Evolutionary conservation across 1,140 invertebrate species (phyloP), one percentile per base, ranked within the genome.

Genomic region (Drosophila bocki): DNA sequence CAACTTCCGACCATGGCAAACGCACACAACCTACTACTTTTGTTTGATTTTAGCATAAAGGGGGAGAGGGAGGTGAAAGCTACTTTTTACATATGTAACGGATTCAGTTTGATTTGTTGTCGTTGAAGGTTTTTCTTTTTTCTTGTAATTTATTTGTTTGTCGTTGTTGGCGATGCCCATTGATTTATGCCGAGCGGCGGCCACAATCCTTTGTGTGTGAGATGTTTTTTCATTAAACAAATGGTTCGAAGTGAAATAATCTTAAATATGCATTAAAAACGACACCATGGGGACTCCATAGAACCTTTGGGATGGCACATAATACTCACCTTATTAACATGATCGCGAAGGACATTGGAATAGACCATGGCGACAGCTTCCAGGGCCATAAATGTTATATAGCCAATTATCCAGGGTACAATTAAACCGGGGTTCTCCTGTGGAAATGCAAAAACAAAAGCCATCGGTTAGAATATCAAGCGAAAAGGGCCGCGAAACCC

Each of bases 341-440:
- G 96, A 94, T 96, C 96, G 92, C 95, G 94, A 58, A 96, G 93
- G 19, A 96, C 95, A 92, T 96, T 96, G 26, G 95, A 96, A 91
- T 96, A 96, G 19, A 96, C 95, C 95, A 96, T 96, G 56, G 95
- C 95, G 88, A 96, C 95, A 17, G 95, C 95, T 92, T 96, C 96
- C 70, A 96, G 88, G 19, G 96, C 95, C 94, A 96, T 96, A 92
- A 96, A 96, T 5, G 95, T 96, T 88, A 96, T 96, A 82, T 95
- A 95, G 57, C 95, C 95, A 60, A 96, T 94, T 63, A 96, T 95
- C 95, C 95, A 96, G 44, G 95, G 95, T 62, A 96, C 95, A 37
- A 96, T 94, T 69, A 96, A 93, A 4, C 95, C 94, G 22, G 94
- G 93, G 61, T 95, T 96, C 94, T 96, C 95, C 96, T 96, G 93